Evolutionary conservation across 2,888 invertebrate genomes (phyloP).

Genomic region (Caenorhabditis sp.): DNA sequence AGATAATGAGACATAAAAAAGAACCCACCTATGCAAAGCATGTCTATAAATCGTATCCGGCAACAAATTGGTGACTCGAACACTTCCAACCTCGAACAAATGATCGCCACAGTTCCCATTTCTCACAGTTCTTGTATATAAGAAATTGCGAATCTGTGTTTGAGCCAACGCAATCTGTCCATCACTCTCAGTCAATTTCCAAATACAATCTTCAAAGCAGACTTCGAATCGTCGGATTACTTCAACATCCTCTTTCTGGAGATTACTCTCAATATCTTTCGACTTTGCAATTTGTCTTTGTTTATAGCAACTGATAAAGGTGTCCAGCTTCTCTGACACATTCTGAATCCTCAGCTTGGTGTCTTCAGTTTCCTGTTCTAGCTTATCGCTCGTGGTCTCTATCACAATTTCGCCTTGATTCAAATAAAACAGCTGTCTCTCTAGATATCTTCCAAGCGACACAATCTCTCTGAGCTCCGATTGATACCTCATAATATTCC

Average conservation of each 20-base stretch:
- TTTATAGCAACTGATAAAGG: conserved; percentile 81
- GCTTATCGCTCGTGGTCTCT: conserved; percentile 4
- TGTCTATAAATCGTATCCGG: conserved; percentile 86
- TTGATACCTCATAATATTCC: conserved; percentile 43
- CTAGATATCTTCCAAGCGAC: conserved; percentile 84
- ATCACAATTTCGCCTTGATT: conserved; percentile 67
- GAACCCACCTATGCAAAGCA: conserved; percentile 28
- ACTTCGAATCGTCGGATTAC: conserved; percentile 75
- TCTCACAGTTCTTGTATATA: conserved; percentile 93
- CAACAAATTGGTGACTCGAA: conserved; percentile 90
- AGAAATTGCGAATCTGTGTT: conserved; percentile 90
- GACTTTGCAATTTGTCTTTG: conserved; percentile 71
- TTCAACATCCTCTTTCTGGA: conserved; percentile 53
- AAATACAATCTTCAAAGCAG: conserved; percentile 96
- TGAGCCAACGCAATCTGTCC: conserved; percentile 97
- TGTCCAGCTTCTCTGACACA: conserved; percentile 90
- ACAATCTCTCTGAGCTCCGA: conserved; percentile 75
- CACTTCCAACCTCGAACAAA: conserved; percentile 91
- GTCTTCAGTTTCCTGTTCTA: conserved; percentile 54
- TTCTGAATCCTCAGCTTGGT: conserved; percentile 78
- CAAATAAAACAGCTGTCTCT: conserved; percentile 73
- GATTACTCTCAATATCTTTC: conserved; percentile 19
- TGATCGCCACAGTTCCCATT: conserved; percentile 97
- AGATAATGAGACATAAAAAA: no score
- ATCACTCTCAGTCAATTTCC: conserved; percentile 95